These are phyloP conservation scores for Pyrgus malvae DNA, from an alignment of 2,888 invertebrate genomes.

Conservation along the genomic window DNA sequence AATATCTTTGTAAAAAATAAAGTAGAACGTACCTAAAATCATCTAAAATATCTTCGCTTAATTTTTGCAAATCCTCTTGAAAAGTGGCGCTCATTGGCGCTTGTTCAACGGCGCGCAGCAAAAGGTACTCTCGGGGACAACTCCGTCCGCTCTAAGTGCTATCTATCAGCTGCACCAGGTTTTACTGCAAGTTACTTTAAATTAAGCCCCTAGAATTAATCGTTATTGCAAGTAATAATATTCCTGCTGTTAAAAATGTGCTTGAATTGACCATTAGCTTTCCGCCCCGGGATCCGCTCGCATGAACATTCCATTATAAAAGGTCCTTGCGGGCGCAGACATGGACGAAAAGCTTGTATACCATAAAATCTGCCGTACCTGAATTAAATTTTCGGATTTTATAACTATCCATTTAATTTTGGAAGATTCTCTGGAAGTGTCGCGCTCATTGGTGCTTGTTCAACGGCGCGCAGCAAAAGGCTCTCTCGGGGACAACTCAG, in stretches of 20 bases:
- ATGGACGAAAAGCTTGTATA: too few relatives aligned
- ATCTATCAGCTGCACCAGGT: conserved; percentile 70
- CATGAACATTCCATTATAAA: conserved; percentile 4
- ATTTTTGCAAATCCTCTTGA: conserved; percentile 35
- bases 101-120: conserved; percentile 69
- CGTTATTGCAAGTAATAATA: conserved; percentile 50
- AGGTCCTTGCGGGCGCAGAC: too few relatives aligned
- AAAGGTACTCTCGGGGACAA: conserved; percentile 71
- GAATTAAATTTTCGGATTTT: too few relatives aligned
- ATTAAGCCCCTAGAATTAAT: conserved; percentile 57
- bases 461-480: conserved; percentile 67
- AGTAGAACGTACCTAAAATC: too few relatives aligned
- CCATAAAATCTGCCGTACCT: too few relatives aligned
- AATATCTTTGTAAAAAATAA: too few relatives aligned
- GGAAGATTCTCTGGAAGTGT: conserved; percentile 45
- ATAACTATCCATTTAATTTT: conserved; percentile 23
- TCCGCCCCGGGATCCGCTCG: too few relatives aligned
- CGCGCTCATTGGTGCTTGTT: conserved; percentile 71
- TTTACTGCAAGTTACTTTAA: conserved; percentile 58
- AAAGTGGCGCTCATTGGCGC: conserved; percentile 69
- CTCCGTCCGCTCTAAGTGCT: conserved; percentile 72
- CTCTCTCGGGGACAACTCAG: conserved; percentile 72
- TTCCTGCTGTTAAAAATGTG: too few relatives aligned
- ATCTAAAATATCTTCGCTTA: conserved; percentile 19
- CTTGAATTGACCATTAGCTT: too few relatives aligned